Evolutionary conservation across 2,113 vertebrate species (phyloP).

Genomic region (Oryzias javanicus): DNA sequence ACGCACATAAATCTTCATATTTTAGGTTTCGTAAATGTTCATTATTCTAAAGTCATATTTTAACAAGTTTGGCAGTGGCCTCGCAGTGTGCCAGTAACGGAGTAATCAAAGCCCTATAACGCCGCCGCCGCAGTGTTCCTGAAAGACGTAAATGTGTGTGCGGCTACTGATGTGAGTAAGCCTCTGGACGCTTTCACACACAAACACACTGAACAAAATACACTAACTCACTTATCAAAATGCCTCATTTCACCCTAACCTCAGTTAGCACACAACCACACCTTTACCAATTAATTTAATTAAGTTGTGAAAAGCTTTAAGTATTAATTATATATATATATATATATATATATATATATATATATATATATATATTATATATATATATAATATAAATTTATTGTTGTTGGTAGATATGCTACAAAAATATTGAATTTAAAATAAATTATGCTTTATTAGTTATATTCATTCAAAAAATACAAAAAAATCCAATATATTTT

Average conservation of each 20-base stretch:
- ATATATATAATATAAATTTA: too few species aligned
- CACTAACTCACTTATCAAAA: slow-evolving; percentile 71
- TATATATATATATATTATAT: too few species aligned
- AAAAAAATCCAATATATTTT: too few species aligned
- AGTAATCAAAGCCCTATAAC: slow-evolving; percentile 36
- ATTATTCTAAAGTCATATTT: slow-evolving; percentile 51
- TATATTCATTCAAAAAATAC: too few species aligned
- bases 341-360: too few species aligned
- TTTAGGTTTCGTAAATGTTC: slow-evolving; percentile 44
- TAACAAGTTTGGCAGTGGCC: slow-evolving; percentile 50
- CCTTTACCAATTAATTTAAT: slow-evolving; percentile 1
- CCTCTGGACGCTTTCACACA: slow-evolving; percentile 19
- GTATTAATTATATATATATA: too few species aligned
- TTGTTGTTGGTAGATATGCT: too few species aligned
- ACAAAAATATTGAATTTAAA: too few species aligned
- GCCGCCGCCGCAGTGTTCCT: slow-evolving; percentile 35
- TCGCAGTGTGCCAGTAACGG: slow-evolving; percentile 23
- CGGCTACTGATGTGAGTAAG: slow-evolving; percentile 37
- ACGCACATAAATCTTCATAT: slow-evolving; percentile 25
- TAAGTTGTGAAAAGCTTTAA: too few species aligned
- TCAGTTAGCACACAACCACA: slow-evolving; percentile 48
- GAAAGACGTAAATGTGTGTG: slow-evolving; percentile 14
- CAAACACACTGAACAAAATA: slow-evolving; percentile 21
- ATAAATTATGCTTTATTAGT: too few species aligned
- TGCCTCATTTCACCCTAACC: slow-evolving; percentile 67